A percentile compares a stretch with the other conserved stretches of the same genome.
These are phyloP conservation scores for Neodiprion lecontei DNA, from an alignment of 1,140 invertebrate genomes.

Conservation along the genomic window DNA sequence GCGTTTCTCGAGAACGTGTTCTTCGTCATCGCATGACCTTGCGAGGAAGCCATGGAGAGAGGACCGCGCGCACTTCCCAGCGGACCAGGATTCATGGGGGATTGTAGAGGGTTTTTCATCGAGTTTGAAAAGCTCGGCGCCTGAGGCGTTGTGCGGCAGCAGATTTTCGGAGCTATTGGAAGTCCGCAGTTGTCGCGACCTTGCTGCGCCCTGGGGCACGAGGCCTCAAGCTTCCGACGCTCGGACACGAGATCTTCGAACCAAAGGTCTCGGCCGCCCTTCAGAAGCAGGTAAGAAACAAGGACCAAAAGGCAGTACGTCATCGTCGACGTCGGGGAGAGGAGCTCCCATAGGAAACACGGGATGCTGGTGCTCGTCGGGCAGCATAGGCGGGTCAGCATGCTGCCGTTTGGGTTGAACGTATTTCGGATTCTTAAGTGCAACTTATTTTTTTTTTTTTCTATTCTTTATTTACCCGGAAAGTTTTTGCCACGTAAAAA, in stretches of 20 bases:
- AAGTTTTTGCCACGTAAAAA: no score
- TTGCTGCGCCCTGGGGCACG: neutral
- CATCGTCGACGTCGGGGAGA: constrained; percentile 26
- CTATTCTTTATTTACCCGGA: no score
- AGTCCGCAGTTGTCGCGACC: neutral
- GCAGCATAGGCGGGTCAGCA: constrained; percentile 27
- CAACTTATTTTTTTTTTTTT: no score
- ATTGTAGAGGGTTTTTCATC: neutral
- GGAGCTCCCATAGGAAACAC: constrained; percentile 16
- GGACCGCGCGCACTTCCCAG: neutral
- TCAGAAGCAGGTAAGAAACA: constrained; percentile 38
- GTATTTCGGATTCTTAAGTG: neutral
- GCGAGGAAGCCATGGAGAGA: neutral
- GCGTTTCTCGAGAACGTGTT: neutral
- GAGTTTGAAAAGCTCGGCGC: neutral
- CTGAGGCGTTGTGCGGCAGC: neutral
- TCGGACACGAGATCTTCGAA: constrained; percentile 36
- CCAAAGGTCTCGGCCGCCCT: constrained; percentile 36
- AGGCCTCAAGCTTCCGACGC: constrained; percentile 10
- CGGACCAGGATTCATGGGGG: neutral
- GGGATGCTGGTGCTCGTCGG: constrained; percentile 10
- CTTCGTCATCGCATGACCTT: neutral
- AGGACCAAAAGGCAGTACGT: constrained; percentile 33
- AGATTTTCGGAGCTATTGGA: neutral
- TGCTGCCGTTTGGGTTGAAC: constrained; percentile 10